Percentiles rank a stretch among this genome's conserved stretches.
phyloP scores from a whole-genome alignment of 2,797 vertebrate genomes.

The Halcyon leucocephala region DNA sequence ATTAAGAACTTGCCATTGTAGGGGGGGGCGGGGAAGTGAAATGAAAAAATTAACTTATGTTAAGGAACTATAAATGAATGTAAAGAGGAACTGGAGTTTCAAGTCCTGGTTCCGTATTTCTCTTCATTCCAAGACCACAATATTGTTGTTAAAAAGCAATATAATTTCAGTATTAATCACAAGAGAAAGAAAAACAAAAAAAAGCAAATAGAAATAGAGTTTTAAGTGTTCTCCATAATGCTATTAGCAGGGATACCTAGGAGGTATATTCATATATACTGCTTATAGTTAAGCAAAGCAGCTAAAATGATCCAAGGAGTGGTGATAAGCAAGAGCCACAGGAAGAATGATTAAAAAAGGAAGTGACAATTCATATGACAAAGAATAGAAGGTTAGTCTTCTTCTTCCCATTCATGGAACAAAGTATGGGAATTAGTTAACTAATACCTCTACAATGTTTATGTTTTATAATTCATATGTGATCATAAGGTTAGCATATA shows the following conservation, averaged over 20 bases:
- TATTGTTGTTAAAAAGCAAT: background rate
- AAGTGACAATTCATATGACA: background rate
- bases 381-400: background rate
- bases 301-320: background rate
- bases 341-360: background rate
- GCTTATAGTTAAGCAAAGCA: background rate
- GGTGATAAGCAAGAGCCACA: background rate
- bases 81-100: background rate
- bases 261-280: background rate
- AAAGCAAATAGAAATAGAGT: background rate
- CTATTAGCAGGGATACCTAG: background rate
- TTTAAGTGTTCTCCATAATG: background rate
- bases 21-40: background rate
- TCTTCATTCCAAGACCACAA: background rate
- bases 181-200: background rate
- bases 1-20: background rate
- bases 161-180: background rate
- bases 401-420: background rate
- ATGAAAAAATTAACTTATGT: background rate
- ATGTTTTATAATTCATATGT: background rate
- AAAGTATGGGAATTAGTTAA: background rate
- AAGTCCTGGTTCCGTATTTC: background rate
- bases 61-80: background rate
- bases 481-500: background rate
- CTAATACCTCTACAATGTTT: background rate